These are phyloP conservation scores for Vulpes vulpes DNA, from an alignment of 2,113 vertebrate genomes.

Conservation along the genomic window DNA sequence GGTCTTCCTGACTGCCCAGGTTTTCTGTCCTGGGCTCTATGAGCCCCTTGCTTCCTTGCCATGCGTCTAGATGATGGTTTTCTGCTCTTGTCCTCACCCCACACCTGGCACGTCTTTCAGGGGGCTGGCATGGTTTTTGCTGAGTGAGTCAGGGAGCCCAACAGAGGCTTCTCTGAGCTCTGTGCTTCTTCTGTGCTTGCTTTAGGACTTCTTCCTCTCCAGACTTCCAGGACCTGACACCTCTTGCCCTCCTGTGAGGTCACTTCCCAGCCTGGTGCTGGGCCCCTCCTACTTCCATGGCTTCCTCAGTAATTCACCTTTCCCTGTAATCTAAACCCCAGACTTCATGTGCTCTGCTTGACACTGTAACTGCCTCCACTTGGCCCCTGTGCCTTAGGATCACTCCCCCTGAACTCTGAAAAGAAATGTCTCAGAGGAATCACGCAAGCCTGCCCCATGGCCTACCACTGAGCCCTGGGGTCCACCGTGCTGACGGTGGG, in stretches of 20 bases:
- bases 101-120: no score
- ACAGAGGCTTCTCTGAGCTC: neutral
- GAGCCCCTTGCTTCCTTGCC: neutral
- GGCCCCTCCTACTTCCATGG: neutral
- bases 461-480: neutral
- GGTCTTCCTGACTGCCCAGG: rapidly evolving
- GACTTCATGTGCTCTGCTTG: neutral
- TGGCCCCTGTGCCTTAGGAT: neutral
- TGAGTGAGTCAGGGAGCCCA: neutral
- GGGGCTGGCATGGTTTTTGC: neutral
- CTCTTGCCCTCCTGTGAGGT: rapidly evolving
- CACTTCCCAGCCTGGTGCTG: neutral
- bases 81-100: neutral
- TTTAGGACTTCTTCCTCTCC: neutral
- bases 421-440: neutral
- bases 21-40: neutral
- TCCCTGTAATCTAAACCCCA: neutral
- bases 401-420: no score
- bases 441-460: rapidly evolving
- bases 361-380: rapidly evolving
- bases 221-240: rapidly evolving
- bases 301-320: neutral
- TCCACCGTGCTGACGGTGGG: neutral
- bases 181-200: neutral
- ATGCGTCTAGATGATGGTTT: rapidly evolving